A percentile compares a stretch with the other conserved stretches of the same genome.
These are phyloP conservation scores for Aspiorhynchus laticeps DNA, from an alignment of 2,113 vertebrate species.

Conservation along the genomic window DNA sequence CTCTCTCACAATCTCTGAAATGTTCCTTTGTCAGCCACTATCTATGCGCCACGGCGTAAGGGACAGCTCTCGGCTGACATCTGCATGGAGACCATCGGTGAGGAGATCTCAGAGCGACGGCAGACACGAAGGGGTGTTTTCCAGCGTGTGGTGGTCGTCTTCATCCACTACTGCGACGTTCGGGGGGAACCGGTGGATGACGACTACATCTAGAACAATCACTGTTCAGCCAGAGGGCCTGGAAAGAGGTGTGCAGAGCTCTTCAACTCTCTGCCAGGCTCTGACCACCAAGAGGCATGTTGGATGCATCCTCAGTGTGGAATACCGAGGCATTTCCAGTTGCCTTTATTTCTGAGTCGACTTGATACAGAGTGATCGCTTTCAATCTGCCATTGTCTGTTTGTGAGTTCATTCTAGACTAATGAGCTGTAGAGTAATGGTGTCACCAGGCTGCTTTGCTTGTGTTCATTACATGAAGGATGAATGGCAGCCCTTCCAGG, in stretches of 20 bases:
- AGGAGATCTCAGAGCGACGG: conserved; percentile 94
- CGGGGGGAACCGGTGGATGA: conserved; percentile 95
- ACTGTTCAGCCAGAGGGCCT: background rate
- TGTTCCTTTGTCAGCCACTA: conserved; percentile 80
- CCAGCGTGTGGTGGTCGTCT: conserved; percentile 93
- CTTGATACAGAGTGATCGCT: conserved; percentile 30
- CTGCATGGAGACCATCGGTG: conserved; percentile 98
- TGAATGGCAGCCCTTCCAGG: background rate
- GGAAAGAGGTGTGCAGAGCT: background rate
- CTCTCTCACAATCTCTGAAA: background rate
- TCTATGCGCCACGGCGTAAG: conserved; percentile 95
- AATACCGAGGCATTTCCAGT: conserved; percentile 32
- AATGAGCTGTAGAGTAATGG: background rate
- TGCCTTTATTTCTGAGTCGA: conserved; percentile 41
- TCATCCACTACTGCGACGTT: conserved; percentile 97
- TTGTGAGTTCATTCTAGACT: conserved; percentile 18
- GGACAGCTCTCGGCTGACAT: conserved; percentile 96
- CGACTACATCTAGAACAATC: conserved; percentile 85
- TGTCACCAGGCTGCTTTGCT: background rate
- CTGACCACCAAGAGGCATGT: background rate
- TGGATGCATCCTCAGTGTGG: background rate
- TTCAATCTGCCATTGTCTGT: background rate
- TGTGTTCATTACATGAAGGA: conserved; percentile 11
- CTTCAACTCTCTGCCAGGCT: conserved; percentile 1
- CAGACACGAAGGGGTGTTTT: conserved; percentile 91